Conservation (phyloP, 1,140 invertebrate species). For the Zaprionus vittiger region DNA sequence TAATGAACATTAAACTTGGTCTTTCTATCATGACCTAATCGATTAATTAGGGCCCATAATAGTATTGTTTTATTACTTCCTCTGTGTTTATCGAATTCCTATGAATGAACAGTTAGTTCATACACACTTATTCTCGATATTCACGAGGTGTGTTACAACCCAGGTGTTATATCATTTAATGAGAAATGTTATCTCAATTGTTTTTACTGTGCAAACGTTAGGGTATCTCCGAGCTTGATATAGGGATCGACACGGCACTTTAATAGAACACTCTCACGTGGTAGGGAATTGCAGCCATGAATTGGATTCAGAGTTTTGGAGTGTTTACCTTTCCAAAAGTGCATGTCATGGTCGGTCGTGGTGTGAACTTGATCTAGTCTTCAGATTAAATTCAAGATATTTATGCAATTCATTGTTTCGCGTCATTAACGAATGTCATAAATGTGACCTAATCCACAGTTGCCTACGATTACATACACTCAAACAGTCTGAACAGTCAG, state of each 20-base stretch:
- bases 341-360: conserved; percentile 20
- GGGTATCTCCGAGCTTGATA: not conserved
- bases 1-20: not conserved
- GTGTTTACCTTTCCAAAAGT: conserved; percentile 3
- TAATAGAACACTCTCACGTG: not conserved
- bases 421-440: conserved; percentile 17
- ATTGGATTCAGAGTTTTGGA: conserved; percentile 2
- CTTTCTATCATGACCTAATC: not conserved
- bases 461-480: not conserved
- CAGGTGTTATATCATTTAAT: not conserved
- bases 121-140: not conserved
- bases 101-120: not conserved
- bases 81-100: not conserved
- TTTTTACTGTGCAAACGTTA: not conserved
- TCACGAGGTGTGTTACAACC: not conserved
- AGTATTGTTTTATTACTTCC: not conserved
- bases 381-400: conserved; percentile 27
- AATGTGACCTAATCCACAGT: conserved; percentile 12
- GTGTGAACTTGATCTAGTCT: conserved; percentile 17
- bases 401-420: conserved; percentile 27
- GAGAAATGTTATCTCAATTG: conserved; percentile 5
- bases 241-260: not conserved
- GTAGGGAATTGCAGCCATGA: not conserved
- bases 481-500: not conserved
- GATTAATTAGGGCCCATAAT: not conserved